phyloP scores from a whole-genome alignment of 2,888 invertebrate genomes.

The Dorcus parallelipipedus region DNA sequence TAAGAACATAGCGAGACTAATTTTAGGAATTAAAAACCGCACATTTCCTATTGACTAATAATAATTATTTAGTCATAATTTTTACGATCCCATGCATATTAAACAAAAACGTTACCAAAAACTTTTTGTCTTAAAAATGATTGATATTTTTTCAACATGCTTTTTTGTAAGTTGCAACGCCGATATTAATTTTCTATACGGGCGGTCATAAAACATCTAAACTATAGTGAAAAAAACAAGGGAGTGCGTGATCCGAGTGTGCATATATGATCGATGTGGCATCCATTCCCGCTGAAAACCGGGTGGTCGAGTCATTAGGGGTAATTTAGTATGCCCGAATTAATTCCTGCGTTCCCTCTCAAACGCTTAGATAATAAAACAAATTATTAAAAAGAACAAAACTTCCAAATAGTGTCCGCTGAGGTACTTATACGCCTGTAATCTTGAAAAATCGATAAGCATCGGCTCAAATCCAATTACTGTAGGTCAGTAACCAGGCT shows the following conservation, averaged over 20 bases:
- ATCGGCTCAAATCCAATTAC: conserved; percentile 16
- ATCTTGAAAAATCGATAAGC: conserved; percentile 9
- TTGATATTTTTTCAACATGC: too few relatives aligned
- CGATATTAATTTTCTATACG: neutral
- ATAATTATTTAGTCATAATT: too few relatives aligned
- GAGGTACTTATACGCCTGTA: neutral
- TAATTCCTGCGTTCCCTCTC: conserved; percentile 14
- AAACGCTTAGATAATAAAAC: conserved; percentile 15
- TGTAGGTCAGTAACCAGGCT: conserved; percentile 11
- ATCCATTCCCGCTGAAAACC: conserved; percentile 29
- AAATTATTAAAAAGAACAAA: conserved; percentile 4
- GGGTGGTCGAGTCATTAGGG: conserved; percentile 35
- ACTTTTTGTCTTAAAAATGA: too few relatives aligned
- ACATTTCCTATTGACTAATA: too few relatives aligned
- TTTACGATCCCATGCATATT: too few relatives aligned
- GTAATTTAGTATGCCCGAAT: conserved; percentile 30
- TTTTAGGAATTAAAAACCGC: too few relatives aligned
- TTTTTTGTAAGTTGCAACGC: too few relatives aligned
- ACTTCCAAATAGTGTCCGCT: neutral
- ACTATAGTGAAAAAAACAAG: conserved; percentile 6
- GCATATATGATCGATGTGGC: conserved; percentile 31
- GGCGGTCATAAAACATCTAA: neutral
- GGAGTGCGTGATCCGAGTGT: conserved; percentile 24
- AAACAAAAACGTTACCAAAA: too few relatives aligned
- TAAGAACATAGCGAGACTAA: too few relatives aligned